Evolutionary conservation across 2,888 invertebrate species (phyloP), one percentile per base, ranked within the genome.

Genomic region (Tortricodes alternella): DNA sequence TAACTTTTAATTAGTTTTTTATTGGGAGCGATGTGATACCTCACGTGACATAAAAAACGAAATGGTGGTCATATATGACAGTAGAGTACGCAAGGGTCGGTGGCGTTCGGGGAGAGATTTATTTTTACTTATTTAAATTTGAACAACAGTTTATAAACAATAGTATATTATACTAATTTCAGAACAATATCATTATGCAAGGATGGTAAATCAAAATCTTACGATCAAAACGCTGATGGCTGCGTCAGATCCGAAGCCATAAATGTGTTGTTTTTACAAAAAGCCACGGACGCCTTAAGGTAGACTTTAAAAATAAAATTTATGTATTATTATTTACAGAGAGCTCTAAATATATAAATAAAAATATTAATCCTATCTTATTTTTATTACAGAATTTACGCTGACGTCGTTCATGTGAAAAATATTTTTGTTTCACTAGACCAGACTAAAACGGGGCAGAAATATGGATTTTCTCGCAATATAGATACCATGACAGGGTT

Each of bases 131-230:
- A n/a, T n/a, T n/a, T n/a, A n/a, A n/a, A n/a, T n/a, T n/a, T n/a
- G n/a, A n/a, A n/a, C n/a, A n/a, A n/a, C n/a, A n/a, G n/a, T n/a
- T n/a, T n/a, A n/a, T 37, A 18, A 13, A 6, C 18, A 24, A 21
- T 18, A 18, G 9, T 27, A n/a, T 34, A 18, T 9, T 18, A 7
- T 24, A 39, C 9, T 48, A 35, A 5, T 62, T 65, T 7, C 59
- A 85, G 83, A 65, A 68, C 71, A 16, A 68, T 79, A 49, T 63
- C 61, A 2, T 81, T 98, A 7, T 94, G 96, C 15, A 79, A 88
- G 2, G 95, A 97, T 63, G 98, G 98, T 0, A 92, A 92, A 62
- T 98, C 97, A 68, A 96, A 95, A 68, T 94, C 95, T 0, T 98
- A 98, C 76, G 98, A 98, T 79, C 92, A 93, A 44, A 89, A 93